Percentiles rank a stretch among this genome's conserved stretches.
phyloP scores from a whole-genome alignment of 2,113 vertebrate genomes.

The Alosa alosa region DNA sequence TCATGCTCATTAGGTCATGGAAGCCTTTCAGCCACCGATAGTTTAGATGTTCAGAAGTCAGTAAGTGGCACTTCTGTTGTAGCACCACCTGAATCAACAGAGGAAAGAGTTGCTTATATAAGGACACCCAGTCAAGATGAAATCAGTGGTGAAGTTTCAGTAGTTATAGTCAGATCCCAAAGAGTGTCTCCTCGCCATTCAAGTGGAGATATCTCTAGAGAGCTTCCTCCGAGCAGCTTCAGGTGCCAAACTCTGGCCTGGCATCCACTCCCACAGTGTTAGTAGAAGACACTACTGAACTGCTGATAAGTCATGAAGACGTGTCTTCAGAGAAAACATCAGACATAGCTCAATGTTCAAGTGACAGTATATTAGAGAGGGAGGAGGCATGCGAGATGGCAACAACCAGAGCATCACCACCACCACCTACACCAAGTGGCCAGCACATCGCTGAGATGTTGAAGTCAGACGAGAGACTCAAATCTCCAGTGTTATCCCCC shows the following conservation, averaged over 20 bases:
- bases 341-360: too few relatives aligned
- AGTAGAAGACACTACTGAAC: too few relatives aligned
- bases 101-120: neutral
- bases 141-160: neutral
- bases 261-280: too few relatives aligned
- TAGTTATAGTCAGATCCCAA: neutral
- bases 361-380: too few relatives aligned
- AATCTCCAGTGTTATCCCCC: neutral
- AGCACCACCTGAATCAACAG: neutral
- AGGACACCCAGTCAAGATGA: neutral
- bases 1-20: neutral
- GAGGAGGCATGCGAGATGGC: too few relatives aligned
- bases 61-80: neutral
- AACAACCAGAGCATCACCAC: neutral
- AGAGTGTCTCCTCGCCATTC: neutral
- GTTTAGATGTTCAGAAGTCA: neutral
- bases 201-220: neutral
- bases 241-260: too few relatives aligned
- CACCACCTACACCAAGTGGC: neutral
- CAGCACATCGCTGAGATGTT: neutral
- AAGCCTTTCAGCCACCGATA: neutral
- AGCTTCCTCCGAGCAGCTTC: neutral
- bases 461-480: neutral
- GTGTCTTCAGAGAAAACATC: too few relatives aligned
- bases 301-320: too few relatives aligned